phyloP scores from a whole-genome alignment of 2,113 vertebrate species.

The Triplophysa rosa region DNA sequence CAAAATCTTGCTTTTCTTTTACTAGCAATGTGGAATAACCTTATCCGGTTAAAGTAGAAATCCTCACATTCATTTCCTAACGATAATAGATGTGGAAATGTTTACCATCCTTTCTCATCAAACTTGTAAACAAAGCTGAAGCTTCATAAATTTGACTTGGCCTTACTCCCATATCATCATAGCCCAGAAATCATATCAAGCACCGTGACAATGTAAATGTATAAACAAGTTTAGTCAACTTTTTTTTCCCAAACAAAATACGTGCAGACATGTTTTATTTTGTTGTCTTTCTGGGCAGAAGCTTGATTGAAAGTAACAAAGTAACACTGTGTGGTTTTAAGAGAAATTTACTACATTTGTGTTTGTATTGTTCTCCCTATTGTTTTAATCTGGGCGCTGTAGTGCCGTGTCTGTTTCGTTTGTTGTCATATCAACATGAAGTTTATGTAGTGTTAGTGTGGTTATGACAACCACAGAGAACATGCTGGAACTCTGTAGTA shows the following conservation, averaged over 20 bases:
- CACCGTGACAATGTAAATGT: not conserved
- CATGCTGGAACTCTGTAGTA: not conserved
- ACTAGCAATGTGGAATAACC: no score
- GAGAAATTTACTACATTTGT: not conserved
- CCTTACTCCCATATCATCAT: not conserved
- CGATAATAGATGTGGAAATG: not conserved
- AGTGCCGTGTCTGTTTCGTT: constrained; percentile 17
- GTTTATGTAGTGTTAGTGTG: constrained; percentile 31
- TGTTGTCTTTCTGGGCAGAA: not conserved
- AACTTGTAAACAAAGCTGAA: not conserved
- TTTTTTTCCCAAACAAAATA: not conserved
- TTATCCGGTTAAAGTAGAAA: not conserved
- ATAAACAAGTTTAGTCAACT: not conserved
- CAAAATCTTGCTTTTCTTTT: not conserved
- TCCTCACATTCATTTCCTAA: not conserved
- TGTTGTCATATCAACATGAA: constrained; percentile 22
- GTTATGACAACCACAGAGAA: constrained; percentile 22
- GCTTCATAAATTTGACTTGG: not conserved
- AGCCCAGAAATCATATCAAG: not conserved
- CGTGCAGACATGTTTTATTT: not conserved
- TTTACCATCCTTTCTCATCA: not conserved
- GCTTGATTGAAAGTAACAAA: not conserved
- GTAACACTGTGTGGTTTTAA: no score
- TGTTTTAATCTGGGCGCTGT: not conserved
- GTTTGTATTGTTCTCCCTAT: not conserved